These are phyloP conservation scores for Phallusia fumigata DNA, from an alignment of 23 tunicate species.

Conservation along the genomic window DNA sequence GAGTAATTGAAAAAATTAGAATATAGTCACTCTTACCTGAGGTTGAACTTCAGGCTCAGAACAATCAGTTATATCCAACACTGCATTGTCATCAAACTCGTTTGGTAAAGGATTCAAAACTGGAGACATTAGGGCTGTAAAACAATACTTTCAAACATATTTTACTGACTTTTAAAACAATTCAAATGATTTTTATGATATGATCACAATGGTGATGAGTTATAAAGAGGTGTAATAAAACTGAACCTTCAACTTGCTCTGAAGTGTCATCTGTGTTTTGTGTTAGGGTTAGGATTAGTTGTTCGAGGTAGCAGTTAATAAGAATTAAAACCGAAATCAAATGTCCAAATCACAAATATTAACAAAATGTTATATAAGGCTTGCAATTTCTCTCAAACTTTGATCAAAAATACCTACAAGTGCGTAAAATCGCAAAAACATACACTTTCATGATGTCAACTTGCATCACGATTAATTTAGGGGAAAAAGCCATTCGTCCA, in stretches of 20 bases:
- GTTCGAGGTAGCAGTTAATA: not conserved
- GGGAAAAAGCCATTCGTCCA: not conserved
- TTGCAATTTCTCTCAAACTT: too few species aligned
- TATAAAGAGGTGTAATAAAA: not conserved
- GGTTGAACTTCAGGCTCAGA: not conserved
- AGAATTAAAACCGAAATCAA: not conserved
- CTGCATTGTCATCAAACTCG: not conserved
- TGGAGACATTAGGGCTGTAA: not conserved
- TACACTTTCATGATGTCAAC: not conserved
- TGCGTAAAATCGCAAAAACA: too few species aligned
- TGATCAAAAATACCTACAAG: too few species aligned
- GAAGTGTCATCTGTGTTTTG: not conserved
- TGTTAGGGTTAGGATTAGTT: not conserved
- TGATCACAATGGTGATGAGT: not conserved
- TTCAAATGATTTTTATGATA: not conserved
- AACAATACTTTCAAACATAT: not conserved
- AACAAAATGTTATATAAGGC: too few species aligned
- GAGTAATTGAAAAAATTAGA: not conserved
- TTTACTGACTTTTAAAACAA: too few species aligned
- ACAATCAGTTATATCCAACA: not conserved
- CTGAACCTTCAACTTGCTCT: not conserved
- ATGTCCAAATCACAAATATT: too few species aligned
- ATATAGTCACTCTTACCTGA: not conserved
- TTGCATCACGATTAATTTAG: not conserved
- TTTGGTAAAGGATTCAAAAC: not conserved